A percentile compares a stretch with the other conserved stretches of the same genome.
These are phyloP conservation scores for Thamnophis sirtalis DNA, from an alignment of 2,113 vertebrate species.

Conservation along the genomic window DNA sequence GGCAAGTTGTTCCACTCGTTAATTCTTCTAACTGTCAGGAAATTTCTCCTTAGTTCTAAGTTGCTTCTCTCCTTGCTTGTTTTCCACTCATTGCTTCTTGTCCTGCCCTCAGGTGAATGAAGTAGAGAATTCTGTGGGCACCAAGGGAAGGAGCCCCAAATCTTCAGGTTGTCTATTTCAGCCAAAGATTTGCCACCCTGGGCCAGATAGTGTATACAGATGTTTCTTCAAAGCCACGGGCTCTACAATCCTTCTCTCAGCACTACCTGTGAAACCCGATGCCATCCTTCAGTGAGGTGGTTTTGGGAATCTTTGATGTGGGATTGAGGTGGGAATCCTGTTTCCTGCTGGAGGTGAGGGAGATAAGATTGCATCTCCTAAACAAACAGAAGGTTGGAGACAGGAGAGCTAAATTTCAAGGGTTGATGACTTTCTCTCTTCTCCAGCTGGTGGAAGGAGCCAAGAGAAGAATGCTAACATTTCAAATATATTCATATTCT, in stretches of 20 bases:
- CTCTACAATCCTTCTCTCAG: background rate
- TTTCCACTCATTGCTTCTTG: too few relatives aligned
- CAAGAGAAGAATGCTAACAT: background rate
- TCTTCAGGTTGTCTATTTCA: background rate
- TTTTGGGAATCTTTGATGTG: background rate
- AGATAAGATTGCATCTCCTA: background rate
- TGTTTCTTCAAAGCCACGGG: background rate
- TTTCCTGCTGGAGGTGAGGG: background rate
- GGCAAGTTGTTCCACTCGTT: too few relatives aligned
- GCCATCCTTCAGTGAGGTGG: too few relatives aligned
- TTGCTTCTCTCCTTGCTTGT: too few relatives aligned
- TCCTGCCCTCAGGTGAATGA: background rate
- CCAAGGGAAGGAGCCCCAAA: background rate
- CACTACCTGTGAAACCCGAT: background rate
- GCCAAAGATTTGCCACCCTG: background rate
- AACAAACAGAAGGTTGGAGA: background rate
- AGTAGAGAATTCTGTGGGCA: background rate
- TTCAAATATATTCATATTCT: background rate
- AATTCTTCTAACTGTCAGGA: too few relatives aligned
- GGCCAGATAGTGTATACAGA: background rate
- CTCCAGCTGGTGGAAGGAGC: background rate
- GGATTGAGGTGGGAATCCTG: background rate
- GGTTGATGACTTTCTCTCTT: background rate
- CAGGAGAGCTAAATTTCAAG: background rate
- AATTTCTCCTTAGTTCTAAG: too few relatives aligned